A percentile compares a stretch with the other conserved stretches of the same genome.
Evolutionary conservation across 2,113 vertebrate genomes (phyloP).

Genomic region (Equus quagga): DNA sequence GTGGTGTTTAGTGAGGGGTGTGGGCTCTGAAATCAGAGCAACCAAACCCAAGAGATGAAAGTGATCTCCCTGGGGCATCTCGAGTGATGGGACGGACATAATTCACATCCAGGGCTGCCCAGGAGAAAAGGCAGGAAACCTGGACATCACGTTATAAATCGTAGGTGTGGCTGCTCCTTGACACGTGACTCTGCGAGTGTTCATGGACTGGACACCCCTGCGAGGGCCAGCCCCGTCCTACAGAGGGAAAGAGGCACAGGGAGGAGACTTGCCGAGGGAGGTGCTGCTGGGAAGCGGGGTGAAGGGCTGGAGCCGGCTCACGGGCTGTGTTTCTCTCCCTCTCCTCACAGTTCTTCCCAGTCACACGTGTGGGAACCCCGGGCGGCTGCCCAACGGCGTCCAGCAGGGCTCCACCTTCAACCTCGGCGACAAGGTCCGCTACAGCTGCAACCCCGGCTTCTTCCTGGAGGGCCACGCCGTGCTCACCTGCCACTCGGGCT

Average conservation of each 20-base stretch:
- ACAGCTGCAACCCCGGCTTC: constrained; percentile 95
- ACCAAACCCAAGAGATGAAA: neutral
- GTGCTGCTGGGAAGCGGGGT: rapidly evolving
- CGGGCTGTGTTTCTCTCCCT: rapidly evolving
- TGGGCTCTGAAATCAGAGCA: neutral
- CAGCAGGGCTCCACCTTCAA: constrained; percentile 97
- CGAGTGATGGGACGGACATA: neutral
- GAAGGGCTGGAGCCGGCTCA: neutral
- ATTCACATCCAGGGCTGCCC: neutral
- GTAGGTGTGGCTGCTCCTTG: neutral
- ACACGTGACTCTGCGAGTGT: rapidly evolving
- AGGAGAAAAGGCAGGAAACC: neutral
- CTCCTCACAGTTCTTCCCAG: constrained; percentile 93
- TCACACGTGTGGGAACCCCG: constrained; percentile 97
- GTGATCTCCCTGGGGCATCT: neutral
- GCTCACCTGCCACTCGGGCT: constrained; percentile 94
- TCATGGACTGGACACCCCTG: neutral
- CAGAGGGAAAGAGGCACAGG: neutral
- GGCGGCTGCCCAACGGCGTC: constrained; percentile 94
- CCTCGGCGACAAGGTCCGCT: constrained; percentile 97
- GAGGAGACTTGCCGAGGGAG: no score
- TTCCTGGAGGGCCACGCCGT: constrained; percentile 97
- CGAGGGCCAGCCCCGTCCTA: neutral
- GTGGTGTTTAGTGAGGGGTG: neutral
- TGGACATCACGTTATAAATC: rapidly evolving